Evolutionary conservation across 2,113 vertebrate genomes (phyloP), one percentile per base, ranked within the genome.

Genomic region (Porphyrio hochstetteri): DNA sequence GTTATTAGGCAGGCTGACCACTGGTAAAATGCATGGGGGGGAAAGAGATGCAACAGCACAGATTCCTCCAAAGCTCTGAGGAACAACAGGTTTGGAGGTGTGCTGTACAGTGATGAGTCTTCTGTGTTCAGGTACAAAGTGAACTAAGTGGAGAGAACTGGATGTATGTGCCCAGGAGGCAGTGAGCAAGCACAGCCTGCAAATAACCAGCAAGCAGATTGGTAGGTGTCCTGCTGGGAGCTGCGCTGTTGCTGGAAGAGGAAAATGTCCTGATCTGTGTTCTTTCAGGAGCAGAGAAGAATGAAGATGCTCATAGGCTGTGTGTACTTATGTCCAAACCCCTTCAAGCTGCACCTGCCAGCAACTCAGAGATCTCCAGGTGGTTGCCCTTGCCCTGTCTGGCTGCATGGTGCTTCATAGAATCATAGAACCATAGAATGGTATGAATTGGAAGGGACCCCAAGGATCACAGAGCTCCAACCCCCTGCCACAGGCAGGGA

Each of bases 181-280:
- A 82, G 68, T 53, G 75, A 78, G 85, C 40, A 52, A 79, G 79
- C 79, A 42, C 82, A 88, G 40, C 86, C 65, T 91, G 88, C 83
- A 92, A 90, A 92, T 92, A 82, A 89, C 81, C 19, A 71, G 29
- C n/a, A 71, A 64, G 53, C 63, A 91, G 28, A 91, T 74, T 67
- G 29, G 86, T 76, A 67, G 78, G 64, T 82, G 63, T 91, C 80
- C 84, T 94, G 67, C 70, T 88, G 91, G 68, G 60, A 75, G 90
- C 84, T 87, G 77, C 25, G 59, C 44, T 83, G 44, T 77, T 55
- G 13, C 12, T 86, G 55, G 78, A 48, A 40, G 71, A 83, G 46
- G 56, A 82, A 87, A 81, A 75, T 33, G 7, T 80, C 67, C 80
- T 57, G 63, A 59, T 78, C 44, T 38, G 29, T 46, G 42, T 68